A percentile compares a stretch with the other conserved stretches of the same genome.
Conservation (phyloP, 2,113 vertebrate genomes). For the Nettapus auritus region DNA sequence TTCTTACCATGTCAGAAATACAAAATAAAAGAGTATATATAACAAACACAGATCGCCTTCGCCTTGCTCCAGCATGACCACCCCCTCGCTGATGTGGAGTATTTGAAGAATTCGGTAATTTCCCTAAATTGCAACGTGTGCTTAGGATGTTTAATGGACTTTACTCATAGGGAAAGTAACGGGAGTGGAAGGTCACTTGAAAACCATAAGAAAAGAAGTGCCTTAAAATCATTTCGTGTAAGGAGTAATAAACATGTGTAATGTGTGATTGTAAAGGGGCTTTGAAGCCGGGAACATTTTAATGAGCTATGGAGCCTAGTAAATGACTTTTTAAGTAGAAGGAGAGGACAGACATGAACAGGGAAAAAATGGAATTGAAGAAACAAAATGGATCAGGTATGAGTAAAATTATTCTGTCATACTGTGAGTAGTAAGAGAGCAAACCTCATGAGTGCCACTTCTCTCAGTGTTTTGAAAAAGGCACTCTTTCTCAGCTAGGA, state of each 20-base stretch:
- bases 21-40: neutral
- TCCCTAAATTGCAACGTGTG: neutral
- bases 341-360: neutral
- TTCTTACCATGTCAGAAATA: neutral
- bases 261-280: constrained; percentile 41
- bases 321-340: constrained; percentile 42
- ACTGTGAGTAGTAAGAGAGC: constrained; percentile 43
- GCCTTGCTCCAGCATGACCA: neutral
- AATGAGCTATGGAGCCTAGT: constrained; percentile 11
- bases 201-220: constrained; percentile 9
- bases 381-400: constrained; percentile 30
- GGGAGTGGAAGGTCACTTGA: neutral
- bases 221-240: constrained; percentile 32
- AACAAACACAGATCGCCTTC: constrained; percentile 15
- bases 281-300: constrained; percentile 31
- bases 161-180: neutral
- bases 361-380: neutral
- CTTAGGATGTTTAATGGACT: neutral
- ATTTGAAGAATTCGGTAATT: constrained; percentile 36
- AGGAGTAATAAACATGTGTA: constrained; percentile 31
- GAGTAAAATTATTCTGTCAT: constrained; percentile 44
- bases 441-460: constrained; percentile 59
- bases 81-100: neutral
- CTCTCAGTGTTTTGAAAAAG: constrained; percentile 37
- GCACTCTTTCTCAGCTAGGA: constrained; percentile 55